phyloP scores from a whole-genome alignment of 2,888 invertebrate genomes.

The Rutpela maculata region DNA sequence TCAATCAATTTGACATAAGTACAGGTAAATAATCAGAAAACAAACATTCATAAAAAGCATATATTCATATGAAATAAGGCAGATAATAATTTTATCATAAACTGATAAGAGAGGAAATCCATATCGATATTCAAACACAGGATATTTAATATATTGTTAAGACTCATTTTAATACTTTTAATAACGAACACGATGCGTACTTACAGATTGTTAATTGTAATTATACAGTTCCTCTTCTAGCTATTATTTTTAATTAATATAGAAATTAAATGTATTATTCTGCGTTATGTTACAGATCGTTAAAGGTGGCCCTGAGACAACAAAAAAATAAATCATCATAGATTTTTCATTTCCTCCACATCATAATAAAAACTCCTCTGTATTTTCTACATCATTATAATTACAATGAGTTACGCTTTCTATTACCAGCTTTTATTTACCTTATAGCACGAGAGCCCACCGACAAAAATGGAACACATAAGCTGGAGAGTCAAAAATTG shows the following conservation, averaged over 20 bases:
- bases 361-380: neutral
- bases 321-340: neutral
- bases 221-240: neutral
- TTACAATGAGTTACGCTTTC: no score
- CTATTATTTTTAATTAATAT: neutral
- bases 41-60: constrained; percentile 31
- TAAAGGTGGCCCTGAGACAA: neutral
- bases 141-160: constrained; percentile 23
- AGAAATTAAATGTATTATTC: neutral
- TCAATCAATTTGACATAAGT: constrained; percentile 35
- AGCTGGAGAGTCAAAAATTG: no score
- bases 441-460: no score
- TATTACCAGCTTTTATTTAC: no score
- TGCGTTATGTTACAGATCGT: neutral
- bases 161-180: neutral
- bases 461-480: no score
- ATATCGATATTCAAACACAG: constrained; percentile 32
- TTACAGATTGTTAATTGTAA: neutral
- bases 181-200: neutral
- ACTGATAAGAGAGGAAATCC: constrained; percentile 34
- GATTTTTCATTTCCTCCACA: neutral
- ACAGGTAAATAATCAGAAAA: constrained; percentile 25
- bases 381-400: neutral
- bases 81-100: constrained; percentile 30
- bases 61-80: constrained; percentile 17